Base-by-base conservation (phyloP, 2,797 vertebrate genomes). In the Prunella strophiata region DNA sequence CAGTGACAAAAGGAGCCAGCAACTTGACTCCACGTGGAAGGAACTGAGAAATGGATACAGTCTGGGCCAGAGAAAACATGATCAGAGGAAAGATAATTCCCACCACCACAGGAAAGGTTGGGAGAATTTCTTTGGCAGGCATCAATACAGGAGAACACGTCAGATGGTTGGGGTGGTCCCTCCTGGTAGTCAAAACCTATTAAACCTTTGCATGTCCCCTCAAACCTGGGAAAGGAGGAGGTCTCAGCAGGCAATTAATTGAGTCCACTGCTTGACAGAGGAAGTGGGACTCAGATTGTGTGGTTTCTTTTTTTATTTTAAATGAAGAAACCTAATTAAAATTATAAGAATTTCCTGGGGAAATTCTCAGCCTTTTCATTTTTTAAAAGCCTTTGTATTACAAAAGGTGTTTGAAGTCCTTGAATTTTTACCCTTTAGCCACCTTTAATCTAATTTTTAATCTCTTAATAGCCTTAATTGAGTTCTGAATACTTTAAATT, bases 401-500 rank as follows among this genome's bases (percentile, higher is more conserved):
- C 27, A 88, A 95, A 94, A 96, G 92, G 89, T 97, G 78, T 92
- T 96, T 96, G 96, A 97, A 96, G 89, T 94, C 86, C 91, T 93
- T 92, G 65, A 94, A 75, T 95, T 94, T 94, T 80, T 95, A 91
- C 78, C 91, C 92, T 82, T 97, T 80, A 91, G 92, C 94, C 89
- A 97, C 92, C 75, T 89, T 88, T 86, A 94, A 94, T 96, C 82
- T 96, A 91, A 88, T 94, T 96, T 95, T 73, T 97, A 96, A 95
- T 94, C 87, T 94, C 93, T 77, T 97, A 96, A 93, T 88, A 91
- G 81, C 81, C 61, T 94, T 94, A 95, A 95, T 83, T 94, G 91
- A 78, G 82, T 96, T 92, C 91, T 78, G 85, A 95, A 83, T 52
- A 54, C 38, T 89, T 80, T 59, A 91, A 88, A 94, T 92, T 94